Conservation (phyloP, 2,888 invertebrate species). For the Gnatocerus cornutus region DNA sequence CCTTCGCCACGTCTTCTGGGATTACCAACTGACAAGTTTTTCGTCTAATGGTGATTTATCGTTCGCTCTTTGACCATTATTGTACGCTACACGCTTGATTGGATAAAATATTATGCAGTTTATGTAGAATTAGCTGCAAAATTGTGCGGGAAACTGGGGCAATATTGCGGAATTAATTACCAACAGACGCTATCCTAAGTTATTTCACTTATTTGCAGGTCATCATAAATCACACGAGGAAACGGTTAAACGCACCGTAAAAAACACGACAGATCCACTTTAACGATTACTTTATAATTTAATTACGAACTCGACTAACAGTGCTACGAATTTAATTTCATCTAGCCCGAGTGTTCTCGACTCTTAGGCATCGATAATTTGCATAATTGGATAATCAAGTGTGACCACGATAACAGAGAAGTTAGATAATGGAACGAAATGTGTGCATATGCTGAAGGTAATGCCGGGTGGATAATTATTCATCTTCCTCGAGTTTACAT, state of each 20-base stretch:
- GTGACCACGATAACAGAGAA: conserved; percentile 4
- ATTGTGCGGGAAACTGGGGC: conserved; percentile 36
- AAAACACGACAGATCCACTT: conserved; percentile 6
- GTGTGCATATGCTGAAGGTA: not conserved
- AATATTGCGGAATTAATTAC: conserved; percentile 40
- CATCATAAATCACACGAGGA: conserved; percentile 26
- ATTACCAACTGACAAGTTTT: conserved; percentile 7
- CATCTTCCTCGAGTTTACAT: not conserved
- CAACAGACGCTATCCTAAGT: conserved; percentile 22
- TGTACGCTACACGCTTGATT: conserved; percentile 12
- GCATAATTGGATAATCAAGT: conserved; percentile 4
- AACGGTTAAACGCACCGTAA: conserved; percentile 9
- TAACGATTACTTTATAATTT: conserved; percentile 20
- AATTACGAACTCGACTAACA: conserved; percentile 4
- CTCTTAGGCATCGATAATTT: conserved; percentile 2
- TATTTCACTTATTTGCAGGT: conserved; percentile 32
- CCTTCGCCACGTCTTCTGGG: not conserved
- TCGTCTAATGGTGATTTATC: conserved; percentile 31
- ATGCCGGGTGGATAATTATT: not conserved
- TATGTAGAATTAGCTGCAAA: conserved; percentile 38
- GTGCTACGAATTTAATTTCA: conserved; percentile 7
- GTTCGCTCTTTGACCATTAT: conserved; percentile 13
- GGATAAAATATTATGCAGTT: conserved; percentile 30
- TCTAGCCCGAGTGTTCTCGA: not conserved
- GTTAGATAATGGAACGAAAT: conserved; percentile 1